Percentiles rank a stretch among this genome's conserved stretches.
Conservation (phyloP, 1,140 invertebrate genomes). For the Idris sp. region DNA sequence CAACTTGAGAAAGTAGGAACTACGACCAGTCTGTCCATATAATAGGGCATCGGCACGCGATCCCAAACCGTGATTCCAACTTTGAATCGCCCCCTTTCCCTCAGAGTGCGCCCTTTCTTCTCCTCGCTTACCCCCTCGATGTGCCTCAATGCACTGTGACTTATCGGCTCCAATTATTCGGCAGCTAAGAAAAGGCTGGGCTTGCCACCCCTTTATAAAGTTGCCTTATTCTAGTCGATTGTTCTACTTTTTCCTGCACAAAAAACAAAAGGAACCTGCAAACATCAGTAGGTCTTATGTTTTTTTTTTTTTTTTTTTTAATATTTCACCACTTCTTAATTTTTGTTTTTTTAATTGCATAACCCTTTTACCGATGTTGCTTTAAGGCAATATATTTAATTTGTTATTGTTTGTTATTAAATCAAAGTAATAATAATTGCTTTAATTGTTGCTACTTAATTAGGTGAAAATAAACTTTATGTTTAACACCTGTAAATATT, state of each 20-base stretch:
- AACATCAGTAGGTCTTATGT: too few species aligned
- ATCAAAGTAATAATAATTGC: too few species aligned
- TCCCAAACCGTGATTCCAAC: conserved; percentile 64
- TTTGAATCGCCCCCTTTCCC: conserved; percentile 45
- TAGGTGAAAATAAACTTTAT: too few species aligned
- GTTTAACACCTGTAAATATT: too few species aligned
- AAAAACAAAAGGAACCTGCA: conserved; percentile 58
- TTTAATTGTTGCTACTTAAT: too few species aligned
- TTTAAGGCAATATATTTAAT: too few species aligned
- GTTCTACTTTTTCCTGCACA: conserved; percentile 58
- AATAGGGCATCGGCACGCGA: conserved; percentile 76
- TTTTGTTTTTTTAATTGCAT: too few species aligned
- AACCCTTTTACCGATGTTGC: too few species aligned
- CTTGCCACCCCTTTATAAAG: conserved; percentile 72
- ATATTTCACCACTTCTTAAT: not conserved
- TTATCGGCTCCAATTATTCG: conserved; percentile 77
- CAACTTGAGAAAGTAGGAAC: conserved; percentile 74
- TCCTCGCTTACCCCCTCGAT: conserved; percentile 25
- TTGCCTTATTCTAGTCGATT: conserved; percentile 68
- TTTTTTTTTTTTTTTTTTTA: conserved; percentile 5
- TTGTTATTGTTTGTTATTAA: too few species aligned
- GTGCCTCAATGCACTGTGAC: conserved; percentile 72
- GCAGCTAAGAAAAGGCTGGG: conserved; percentile 71
- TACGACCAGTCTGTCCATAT: conserved; percentile 75
- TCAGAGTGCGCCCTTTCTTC: conserved; percentile 31